Evolutionary conservation across 2,888 invertebrate species (phyloP).

Genomic region (Pocota personata): DNA sequence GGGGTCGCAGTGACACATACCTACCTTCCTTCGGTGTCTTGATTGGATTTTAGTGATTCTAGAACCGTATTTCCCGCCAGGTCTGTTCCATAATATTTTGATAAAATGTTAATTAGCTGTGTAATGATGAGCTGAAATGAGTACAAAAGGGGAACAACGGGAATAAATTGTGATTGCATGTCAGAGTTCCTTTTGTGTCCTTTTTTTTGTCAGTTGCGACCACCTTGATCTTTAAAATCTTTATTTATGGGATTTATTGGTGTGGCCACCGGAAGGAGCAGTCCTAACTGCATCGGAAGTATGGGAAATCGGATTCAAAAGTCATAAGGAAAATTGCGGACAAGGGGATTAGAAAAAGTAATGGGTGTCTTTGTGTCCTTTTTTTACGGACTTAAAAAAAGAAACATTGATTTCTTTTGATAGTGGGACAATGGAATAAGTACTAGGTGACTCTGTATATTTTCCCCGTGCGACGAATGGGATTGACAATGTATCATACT

Average conservation of each 20-base stretch:
- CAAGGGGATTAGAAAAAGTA: conserved; percentile 24
- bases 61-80: conserved; percentile 26
- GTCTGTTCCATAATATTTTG: conserved; percentile 27
- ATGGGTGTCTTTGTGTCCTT: conserved; percentile 4
- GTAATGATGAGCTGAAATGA: conserved; percentile 65
- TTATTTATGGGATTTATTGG: conserved; percentile 59
- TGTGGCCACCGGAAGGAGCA: conserved; percentile 43
- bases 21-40: conserved; percentile 16
- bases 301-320: conserved; percentile 59
- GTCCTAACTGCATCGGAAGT: conserved; percentile 54
- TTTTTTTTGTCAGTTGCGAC: conserved; percentile 28
- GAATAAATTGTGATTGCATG: conserved; percentile 47
- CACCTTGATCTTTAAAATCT: conserved; percentile 59
- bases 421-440: neutral
- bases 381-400: neutral
- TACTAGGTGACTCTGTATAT: neutral
- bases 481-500: neutral
- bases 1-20: conserved; percentile 20
- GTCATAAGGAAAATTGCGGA: neutral
- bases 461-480: conserved; percentile 13
- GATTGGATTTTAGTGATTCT: conserved; percentile 67
- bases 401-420: neutral
- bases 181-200: neutral
- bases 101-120: conserved; percentile 72
- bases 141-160: conserved; percentile 26